phyloP scores from a whole-genome alignment of 2,797 vertebrate genomes.

The Acrossocheilus fasciatus region DNA sequence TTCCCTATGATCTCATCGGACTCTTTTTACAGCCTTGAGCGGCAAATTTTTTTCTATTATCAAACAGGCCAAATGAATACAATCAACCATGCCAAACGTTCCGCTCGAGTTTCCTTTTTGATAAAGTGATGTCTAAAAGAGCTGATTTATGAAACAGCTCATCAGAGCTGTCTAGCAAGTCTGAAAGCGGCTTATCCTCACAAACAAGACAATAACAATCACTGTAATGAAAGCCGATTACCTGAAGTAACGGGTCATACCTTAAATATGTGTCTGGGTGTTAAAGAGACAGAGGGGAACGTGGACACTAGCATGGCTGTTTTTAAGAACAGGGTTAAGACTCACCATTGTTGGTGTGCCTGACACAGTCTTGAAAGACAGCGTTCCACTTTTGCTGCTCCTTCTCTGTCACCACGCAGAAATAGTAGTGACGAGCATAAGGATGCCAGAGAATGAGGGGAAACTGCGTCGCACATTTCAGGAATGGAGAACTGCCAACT shows the following conservation, averaged over 20 bases:
- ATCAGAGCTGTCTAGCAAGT: background rate
- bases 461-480: constrained; percentile 89
- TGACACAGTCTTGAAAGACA: constrained; percentile 90
- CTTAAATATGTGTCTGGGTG: constrained; percentile 3
- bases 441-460: constrained; percentile 95
- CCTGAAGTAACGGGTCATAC: background rate
- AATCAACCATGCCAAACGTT: constrained; percentile 11
- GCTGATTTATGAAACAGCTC: constrained; percentile 14
- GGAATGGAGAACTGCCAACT: constrained; percentile 80
- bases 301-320: background rate
- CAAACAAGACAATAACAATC: background rate
- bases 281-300: constrained; percentile 2
- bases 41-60: constrained; percentile 54
- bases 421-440: constrained; percentile 86
- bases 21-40: constrained; percentile 52
- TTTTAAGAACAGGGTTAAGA: background rate
- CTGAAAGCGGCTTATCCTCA: constrained; percentile 7
- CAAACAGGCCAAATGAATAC: constrained; percentile 46
- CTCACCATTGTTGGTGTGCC: constrained; percentile 92
- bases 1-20: constrained; percentile 21
- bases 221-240: background rate
- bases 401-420: constrained; percentile 86
- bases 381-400: constrained; percentile 93
- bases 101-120: constrained; percentile 46
- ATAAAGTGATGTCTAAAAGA: constrained; percentile 38